A percentile compares a stretch with the other conserved stretches of the same genome.
phyloP scores from a whole-genome alignment of 2,797 vertebrate genomes.

The Chaetophractus vellerosus region DNA sequence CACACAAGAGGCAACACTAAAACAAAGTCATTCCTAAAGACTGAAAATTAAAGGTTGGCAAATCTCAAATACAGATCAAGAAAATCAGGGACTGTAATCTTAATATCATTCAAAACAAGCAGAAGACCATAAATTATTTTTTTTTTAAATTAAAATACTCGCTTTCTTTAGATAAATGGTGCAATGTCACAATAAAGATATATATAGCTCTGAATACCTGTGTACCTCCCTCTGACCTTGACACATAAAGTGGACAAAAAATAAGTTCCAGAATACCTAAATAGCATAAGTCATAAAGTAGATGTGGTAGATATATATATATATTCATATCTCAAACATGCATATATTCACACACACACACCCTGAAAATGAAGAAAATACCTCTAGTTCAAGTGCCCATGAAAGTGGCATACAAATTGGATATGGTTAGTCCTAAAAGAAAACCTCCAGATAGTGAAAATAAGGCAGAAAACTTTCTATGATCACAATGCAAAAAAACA shows the following conservation, averaged over 20 bases:
- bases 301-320: background rate
- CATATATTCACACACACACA: background rate
- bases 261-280: background rate
- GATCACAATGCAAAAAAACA: background rate
- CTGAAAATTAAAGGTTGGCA: background rate
- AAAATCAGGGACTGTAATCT: background rate
- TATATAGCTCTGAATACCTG: background rate
- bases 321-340: background rate
- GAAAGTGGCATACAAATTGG: background rate
- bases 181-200: background rate
- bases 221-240: background rate
- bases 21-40: background rate
- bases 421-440: background rate
- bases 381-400: background rate
- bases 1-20: background rate
- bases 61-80: slow-evolving; percentile 1
- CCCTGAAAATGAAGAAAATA: background rate
- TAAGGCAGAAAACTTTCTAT: background rate
- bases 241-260: background rate
- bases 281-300: background rate
- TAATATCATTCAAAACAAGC: background rate
- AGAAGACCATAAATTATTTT: background rate
- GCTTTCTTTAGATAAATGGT: background rate
- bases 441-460: slow-evolving; percentile 12
- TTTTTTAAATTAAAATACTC: background rate